Evolutionary conservation across 2,888 invertebrate species (phyloP), one percentile per base, ranked within the genome.

Genomic region (Lissocephala sabroskyi): DNA sequence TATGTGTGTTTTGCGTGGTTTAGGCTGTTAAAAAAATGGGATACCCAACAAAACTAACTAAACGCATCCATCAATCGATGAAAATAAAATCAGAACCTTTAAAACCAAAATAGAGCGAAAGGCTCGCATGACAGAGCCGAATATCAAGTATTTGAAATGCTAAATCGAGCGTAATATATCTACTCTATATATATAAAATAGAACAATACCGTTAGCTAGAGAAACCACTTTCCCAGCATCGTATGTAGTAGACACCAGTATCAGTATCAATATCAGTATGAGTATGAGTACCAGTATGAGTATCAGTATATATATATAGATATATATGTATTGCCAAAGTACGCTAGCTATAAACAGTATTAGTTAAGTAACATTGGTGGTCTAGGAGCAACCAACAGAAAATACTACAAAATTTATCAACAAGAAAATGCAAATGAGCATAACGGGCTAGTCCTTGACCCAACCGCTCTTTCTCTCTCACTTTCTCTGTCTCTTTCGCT

Each of bases 1-100:
- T 74, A 77, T 80, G 71, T 81, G 81, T 81, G 81, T 81, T 68
- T 81, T 81, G 82, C 81, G 81, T 81, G 80, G 81, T 81, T 81
- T 81, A 81, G 82, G 82, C 81, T 81, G 81, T 82, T 81, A 53
- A 70, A 65, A 65, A 70, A 65, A 65, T 65, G n/a, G n/a, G n/a
- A n/a, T n/a, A n/a, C 79, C 77, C 62, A 62, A 45, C 62, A 45
- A 41, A 45, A 49, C 23, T 23, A 23, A 23, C 23, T 23, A 5
- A 23, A 23, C 3, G 3, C 23, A 7, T 23, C n/a, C n/a, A 23
- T 23, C 23, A 23, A 23, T 23, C 19, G 39, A 29, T 6, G 14
- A 23, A 5, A 23, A 35, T 9, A 29, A 45, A 48, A 32, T 14
- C n/a, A 64, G 37, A 19, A 7, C 33, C 32, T 5, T 9, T 19